Evolutionary conservation across 1,140 invertebrate genomes (phyloP).

Genomic region (Drosophila parvula): DNA sequence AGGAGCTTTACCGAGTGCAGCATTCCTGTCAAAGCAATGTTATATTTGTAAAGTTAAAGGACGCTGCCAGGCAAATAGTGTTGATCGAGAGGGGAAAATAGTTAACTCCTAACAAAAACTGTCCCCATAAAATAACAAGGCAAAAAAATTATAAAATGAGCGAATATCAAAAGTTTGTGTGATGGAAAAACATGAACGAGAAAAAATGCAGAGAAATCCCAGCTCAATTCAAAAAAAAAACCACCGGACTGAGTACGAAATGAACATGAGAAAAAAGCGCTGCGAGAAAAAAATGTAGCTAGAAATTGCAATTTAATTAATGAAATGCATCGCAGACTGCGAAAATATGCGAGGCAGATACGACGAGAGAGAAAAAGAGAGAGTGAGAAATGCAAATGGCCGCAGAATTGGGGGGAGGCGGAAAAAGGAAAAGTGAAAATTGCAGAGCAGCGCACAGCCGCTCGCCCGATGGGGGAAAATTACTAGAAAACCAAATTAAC

Average conservation of each 20-base stretch:
- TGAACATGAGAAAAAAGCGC: slow-evolving; percentile 46
- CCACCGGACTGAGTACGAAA: slow-evolving; percentile 47
- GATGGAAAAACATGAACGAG: background rate
- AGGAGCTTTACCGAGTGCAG: slow-evolving; percentile 21
- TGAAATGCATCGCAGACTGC: slow-evolving; percentile 63
- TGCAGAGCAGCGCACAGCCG: slow-evolving; percentile 34
- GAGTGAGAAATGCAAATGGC: slow-evolving; percentile 29
- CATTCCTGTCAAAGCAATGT: slow-evolving; percentile 1
- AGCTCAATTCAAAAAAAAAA: slow-evolving; percentile 24
- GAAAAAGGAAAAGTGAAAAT: slow-evolving; percentile 45
- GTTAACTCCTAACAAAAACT: slow-evolving; percentile 49
- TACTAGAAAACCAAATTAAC: slow-evolving; percentile 75
- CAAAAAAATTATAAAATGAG: background rate
- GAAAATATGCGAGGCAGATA: slow-evolving; percentile 51
- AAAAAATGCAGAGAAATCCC: slow-evolving; percentile 10
- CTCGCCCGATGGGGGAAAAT: slow-evolving; percentile 46
- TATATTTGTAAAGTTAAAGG: slow-evolving; percentile 4
- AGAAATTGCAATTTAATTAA: slow-evolving; percentile 77
- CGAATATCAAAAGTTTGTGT: background rate
- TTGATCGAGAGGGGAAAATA: slow-evolving; percentile 1
- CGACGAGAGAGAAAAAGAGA: background rate
- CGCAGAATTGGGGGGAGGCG: slow-evolving; percentile 27
- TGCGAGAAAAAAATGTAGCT: slow-evolving; percentile 42
- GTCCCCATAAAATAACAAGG: slow-evolving; percentile 11
- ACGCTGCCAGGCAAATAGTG: background rate